These are phyloP conservation scores for Caenorhabditis doughertyi DNA, from an alignment of 2,888 invertebrate genomes.

Conservation along the genomic window DNA sequence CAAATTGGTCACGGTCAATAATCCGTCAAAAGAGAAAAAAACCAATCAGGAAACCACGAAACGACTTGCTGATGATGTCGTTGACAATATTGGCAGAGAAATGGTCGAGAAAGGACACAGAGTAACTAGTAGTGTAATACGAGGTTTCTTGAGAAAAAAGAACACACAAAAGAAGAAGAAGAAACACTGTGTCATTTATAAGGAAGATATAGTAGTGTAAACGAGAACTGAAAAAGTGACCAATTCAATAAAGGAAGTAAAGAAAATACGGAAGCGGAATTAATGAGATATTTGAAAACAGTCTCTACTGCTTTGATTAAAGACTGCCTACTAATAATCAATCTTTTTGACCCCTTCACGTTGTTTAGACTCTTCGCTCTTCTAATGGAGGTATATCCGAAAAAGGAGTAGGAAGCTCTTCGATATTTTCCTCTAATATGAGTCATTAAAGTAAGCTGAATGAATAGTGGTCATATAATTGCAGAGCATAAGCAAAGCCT, in stretches of 20 bases:
- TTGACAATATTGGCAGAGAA: constrained; percentile 33
- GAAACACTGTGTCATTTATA: constrained; percentile 13
- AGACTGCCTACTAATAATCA: too few relatives aligned
- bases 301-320: too few relatives aligned
- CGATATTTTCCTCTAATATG: too few relatives aligned
- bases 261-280: too few relatives aligned
- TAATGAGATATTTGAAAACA: too few relatives aligned
- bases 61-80: constrained; percentile 49
- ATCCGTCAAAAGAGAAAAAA: constrained; percentile 43
- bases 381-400: too few relatives aligned
- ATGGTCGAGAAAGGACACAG: constrained; percentile 35
- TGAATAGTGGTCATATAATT: too few relatives aligned
- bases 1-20: constrained; percentile 55
- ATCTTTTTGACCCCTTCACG: too few relatives aligned
- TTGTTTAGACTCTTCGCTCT: too few relatives aligned
- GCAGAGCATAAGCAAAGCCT: too few relatives aligned
- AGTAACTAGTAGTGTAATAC: constrained; percentile 25
- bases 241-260: not conserved
- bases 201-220: constrained; percentile 10
- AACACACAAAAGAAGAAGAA: constrained; percentile 39
- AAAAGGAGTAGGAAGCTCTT: too few relatives aligned
- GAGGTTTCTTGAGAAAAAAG: constrained; percentile 30
- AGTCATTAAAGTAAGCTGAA: too few relatives aligned
- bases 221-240: constrained; percentile 2
- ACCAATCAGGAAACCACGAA: constrained; percentile 52